Evolutionary conservation across 2,888 invertebrate genomes (phyloP).

Genomic region (Cabera pusaria): DNA sequence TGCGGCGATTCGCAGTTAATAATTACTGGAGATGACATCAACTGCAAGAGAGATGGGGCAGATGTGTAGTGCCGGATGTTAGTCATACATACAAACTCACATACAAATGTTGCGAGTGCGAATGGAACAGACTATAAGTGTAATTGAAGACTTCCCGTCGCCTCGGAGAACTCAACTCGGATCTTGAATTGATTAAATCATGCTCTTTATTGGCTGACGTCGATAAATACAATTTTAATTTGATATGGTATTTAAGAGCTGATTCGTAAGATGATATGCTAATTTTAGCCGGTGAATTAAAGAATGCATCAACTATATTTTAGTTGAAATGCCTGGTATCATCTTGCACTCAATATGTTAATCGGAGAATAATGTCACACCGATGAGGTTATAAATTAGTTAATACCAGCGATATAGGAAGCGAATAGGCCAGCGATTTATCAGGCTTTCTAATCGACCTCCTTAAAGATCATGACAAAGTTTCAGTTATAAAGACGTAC

Average conservation of each 20-base stretch:
- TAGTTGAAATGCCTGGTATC: slow-evolving; percentile 10
- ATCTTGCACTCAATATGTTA: slow-evolving; percentile 10
- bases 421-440: not conserved
- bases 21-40: slow-evolving; percentile 37
- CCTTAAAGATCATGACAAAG: no score
- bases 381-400: slow-evolving; percentile 1
- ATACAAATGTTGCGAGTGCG: slow-evolving; percentile 45
- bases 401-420: slow-evolving; percentile 3
- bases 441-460: not conserved
- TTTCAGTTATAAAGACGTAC: slow-evolving; percentile 17
- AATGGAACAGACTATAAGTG: slow-evolving; percentile 59
- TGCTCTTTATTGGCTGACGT: slow-evolving; percentile 34
- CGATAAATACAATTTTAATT: slow-evolving; percentile 24
- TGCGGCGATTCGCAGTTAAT: slow-evolving; percentile 20
- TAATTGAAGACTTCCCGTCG: slow-evolving; percentile 79
- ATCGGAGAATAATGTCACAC: not conserved
- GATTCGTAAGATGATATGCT: not conserved
- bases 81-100: slow-evolving; percentile 61
- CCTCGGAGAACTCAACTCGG: slow-evolving; percentile 38
- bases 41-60: slow-evolving; percentile 48
- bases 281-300: no score
- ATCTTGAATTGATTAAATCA: slow-evolving; percentile 51
- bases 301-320: not conserved
- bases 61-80: slow-evolving; percentile 75
- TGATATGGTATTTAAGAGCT: slow-evolving; percentile 15